Conservation (phyloP, 2,888 invertebrate genomes). For the Ctena decussata region DNA sequence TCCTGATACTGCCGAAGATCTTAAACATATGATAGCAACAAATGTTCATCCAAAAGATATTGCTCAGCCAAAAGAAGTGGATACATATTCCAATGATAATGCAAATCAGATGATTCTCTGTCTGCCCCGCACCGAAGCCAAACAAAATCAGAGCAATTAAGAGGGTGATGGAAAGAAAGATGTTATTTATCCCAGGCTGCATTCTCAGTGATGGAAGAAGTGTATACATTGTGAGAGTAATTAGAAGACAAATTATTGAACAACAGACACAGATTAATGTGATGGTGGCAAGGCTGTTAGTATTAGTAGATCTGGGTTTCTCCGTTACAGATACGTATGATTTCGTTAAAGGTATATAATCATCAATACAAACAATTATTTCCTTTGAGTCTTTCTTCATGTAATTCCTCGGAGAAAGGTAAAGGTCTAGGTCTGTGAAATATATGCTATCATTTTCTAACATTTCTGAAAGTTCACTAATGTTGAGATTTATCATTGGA, state of each 20-base stretch:
- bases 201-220: constrained; percentile 40
- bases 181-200: constrained; percentile 59
- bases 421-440: neutral
- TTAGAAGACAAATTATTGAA: constrained; percentile 32
- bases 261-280: constrained; percentile 24
- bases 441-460: neutral
- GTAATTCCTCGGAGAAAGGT: neutral
- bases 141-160: constrained; percentile 44
- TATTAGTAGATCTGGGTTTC: neutral
- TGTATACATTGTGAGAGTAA: constrained; percentile 35
- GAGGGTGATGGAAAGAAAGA: constrained; percentile 22
- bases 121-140: constrained; percentile 36
- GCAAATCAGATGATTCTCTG: constrained; percentile 9
- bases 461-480: neutral
- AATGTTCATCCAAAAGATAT: constrained; percentile 52
- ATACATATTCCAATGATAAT: constrained; percentile 30
- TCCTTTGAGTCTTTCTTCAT: neutral
- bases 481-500: neutral
- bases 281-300: neutral
- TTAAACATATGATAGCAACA: constrained; percentile 53
- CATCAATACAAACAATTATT: neutral
- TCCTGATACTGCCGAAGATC: neutral
- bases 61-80: constrained; percentile 51
- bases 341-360: neutral
- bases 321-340: neutral